Evolutionary conservation across 2,888 invertebrate genomes (phyloP).

Genomic region (Vandiemenella viatica): DNA sequence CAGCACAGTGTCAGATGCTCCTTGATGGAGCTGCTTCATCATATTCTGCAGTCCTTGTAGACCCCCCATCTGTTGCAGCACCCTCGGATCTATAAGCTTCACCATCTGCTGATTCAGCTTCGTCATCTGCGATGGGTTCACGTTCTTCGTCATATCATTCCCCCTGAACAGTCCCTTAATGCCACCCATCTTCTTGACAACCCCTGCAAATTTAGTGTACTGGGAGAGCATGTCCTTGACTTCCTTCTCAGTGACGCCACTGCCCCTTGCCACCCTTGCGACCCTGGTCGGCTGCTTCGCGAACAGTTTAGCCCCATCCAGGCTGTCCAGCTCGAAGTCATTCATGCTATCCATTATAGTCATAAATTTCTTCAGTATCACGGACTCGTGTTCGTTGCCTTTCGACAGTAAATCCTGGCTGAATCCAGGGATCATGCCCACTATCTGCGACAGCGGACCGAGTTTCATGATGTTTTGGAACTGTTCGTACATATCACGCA

Average conservation of each 20-base stretch:
- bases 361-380: slow-evolving; percentile 94
- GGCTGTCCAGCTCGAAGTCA: slow-evolving; percentile 84
- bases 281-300: slow-evolving; percentile 76
- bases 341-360: slow-evolving; percentile 99
- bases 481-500: slow-evolving; percentile 99
- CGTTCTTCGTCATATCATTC: slow-evolving; percentile 96
- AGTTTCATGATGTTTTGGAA: slow-evolving; percentile 99
- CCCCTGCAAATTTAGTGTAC: slow-evolving; percentile 97
- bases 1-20: slow-evolving; percentile 26
- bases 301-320: slow-evolving; percentile 92
- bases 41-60: slow-evolving; percentile 73
- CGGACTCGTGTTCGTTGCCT: slow-evolving; percentile 97
- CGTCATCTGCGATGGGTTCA: slow-evolving; percentile 96
- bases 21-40: slow-evolving; percentile 81
- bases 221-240: slow-evolving; percentile 95
- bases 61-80: slow-evolving; percentile 80
- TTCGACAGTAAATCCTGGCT: slow-evolving; percentile 96
- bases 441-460: slow-evolving; percentile 99
- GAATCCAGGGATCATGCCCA: slow-evolving; percentile 99
- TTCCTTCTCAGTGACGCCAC: slow-evolving; percentile 87
- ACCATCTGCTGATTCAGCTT: slow-evolving; percentile 99
- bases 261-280: slow-evolving; percentile 76
- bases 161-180: slow-evolving; percentile 98
- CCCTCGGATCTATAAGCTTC: slow-evolving; percentile 98
- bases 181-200: slow-evolving; percentile 99